Conservation (phyloP, 2,113 vertebrate genomes). For the Apteryx owenii region DNA sequence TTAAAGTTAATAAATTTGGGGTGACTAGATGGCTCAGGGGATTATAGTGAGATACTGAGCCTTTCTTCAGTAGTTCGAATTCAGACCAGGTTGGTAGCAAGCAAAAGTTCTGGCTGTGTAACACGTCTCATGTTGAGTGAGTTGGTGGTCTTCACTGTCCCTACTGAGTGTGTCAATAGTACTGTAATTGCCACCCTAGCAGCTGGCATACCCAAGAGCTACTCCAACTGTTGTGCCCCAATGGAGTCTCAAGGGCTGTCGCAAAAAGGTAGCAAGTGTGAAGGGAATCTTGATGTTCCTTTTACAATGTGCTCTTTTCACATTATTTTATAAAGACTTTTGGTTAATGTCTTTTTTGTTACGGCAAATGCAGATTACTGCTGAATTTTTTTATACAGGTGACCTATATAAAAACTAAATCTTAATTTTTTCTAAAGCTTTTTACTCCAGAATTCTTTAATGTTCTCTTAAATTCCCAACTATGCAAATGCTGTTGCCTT, state of each 20-base stretch:
- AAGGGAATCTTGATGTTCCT: not conserved
- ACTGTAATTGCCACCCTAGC: conserved; percentile 9
- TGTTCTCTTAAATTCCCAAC: not conserved
- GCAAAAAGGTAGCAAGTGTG: not conserved
- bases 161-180: conserved; percentile 38
- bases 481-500: not conserved
- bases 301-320: not conserved
- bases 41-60: conserved; percentile 71
- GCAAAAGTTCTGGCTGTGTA: conserved; percentile 64
- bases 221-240: not conserved
- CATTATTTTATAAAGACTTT: not conserved
- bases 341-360: not conserved
- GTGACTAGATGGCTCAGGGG: conserved; percentile 70
- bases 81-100: conserved; percentile 71
- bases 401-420: not conserved
- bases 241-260: not conserved
- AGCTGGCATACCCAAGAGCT: not conserved
- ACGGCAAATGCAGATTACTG: not conserved
- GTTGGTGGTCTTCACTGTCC: conserved; percentile 63
- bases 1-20: conserved; percentile 75
- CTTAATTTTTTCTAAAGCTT: not conserved
- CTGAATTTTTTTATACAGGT: not conserved
- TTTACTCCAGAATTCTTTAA: not conserved
- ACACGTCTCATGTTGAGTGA: conserved; percentile 66
- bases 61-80: conserved; percentile 60